Base-by-base conservation (phyloP, 2,797 vertebrate species). In the Eleutherodactylus coqui region DNA sequence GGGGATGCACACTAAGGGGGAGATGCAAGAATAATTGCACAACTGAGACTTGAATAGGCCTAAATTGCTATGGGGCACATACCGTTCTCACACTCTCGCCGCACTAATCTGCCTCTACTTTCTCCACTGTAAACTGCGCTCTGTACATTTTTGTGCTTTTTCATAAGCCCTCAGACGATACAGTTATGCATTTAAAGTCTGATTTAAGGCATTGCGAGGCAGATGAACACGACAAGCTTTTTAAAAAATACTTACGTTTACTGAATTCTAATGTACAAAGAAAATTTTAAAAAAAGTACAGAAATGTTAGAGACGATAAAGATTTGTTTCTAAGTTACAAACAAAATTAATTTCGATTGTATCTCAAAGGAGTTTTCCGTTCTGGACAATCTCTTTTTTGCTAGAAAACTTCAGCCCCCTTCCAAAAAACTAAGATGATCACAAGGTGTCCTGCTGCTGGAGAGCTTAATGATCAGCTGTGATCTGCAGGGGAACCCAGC, bases 11-110 rank as follows among this genome's bases (percentile, higher is more conserved):
- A 79, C 55, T 64, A 62, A 19, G 55, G 70, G 29, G 51, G 60
- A 83, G 49, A 83, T 60, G 51, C 32, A 19, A 29, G 49, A 72
- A 73, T 72, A 38, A 83, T 83, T 75, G 75, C 70, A 75, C 82
- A 83, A 83, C 69, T 75, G 81, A 75, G 51, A 75, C 49, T 83
- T 70, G 53, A 38, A 72, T 53, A 32, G 38, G 5, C 69, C 69
- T n/a, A 45, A 72, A 72, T 45, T 79, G 53, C 34, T 60, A 16
- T 13, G 27, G 32, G 67, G 81, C 49, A 58, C 55, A 55, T 60
- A 34, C 24, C 17, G 21, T 73, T 64, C 32, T 64, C 77, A 45
- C 34, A 62, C 51, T 73, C 70, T 81, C 55, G 27, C 24, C 34
- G 19, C 38, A 34, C 41, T 24, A 32, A 34, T 47, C 53, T 73